phyloP scores from a whole-genome alignment of 1,140 invertebrate species.

The Listronotus oregonensis region DNA sequence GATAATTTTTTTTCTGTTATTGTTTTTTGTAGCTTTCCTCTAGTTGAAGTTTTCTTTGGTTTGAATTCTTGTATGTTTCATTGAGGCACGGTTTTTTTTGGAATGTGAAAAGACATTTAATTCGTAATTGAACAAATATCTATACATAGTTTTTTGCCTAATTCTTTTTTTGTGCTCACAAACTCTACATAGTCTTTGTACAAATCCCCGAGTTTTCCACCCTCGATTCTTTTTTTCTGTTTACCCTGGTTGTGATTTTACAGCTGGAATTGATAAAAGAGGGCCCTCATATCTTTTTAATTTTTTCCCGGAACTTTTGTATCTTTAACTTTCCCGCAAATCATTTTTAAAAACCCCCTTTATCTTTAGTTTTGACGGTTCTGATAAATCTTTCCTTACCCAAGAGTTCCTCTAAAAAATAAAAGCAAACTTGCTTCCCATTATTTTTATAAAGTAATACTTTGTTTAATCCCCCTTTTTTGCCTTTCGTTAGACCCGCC shows the following conservation, averaged over 20 bases:
- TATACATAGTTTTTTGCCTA: constrained; percentile 26
- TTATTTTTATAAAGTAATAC: constrained; percentile 25
- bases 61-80: constrained; percentile 25
- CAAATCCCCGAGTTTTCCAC: constrained; percentile 41
- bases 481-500: background rate
- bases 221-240: constrained; percentile 43
- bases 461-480: constrained; percentile 7
- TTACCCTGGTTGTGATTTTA: constrained; percentile 39
- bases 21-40: too few species aligned
- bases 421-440: constrained; percentile 22
- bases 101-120: constrained; percentile 28
- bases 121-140: constrained; percentile 19
- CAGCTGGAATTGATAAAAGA: constrained; percentile 15
- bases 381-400: constrained; percentile 17
- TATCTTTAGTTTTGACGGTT: constrained; percentile 20
- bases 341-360: constrained; percentile 13
- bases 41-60: too few species aligned
- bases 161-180: constrained; percentile 5
- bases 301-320: constrained; percentile 1
- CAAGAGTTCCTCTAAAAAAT: constrained; percentile 22
- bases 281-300: constrained; percentile 17
- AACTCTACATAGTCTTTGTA: constrained; percentile 38
- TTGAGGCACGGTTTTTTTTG: constrained; percentile 45
- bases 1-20: too few species aligned
- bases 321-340: constrained; percentile 7